Evolutionary conservation across 2,113 vertebrate genomes (phyloP).

Genomic region (Hippotragus niger): DNA sequence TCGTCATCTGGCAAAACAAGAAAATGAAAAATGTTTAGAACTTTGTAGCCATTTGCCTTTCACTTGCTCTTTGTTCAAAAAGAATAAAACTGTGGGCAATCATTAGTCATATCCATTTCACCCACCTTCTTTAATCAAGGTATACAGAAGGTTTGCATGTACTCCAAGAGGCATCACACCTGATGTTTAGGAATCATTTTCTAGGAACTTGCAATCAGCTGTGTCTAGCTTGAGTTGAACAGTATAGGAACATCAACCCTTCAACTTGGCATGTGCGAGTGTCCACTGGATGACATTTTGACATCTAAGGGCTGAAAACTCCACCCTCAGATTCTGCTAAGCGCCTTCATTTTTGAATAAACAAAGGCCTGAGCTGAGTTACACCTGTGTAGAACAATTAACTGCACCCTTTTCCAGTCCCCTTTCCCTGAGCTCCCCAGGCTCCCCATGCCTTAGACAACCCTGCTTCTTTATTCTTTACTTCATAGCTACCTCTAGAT

Average conservation of each 20-base stretch:
- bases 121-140: neutral
- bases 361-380: neutral
- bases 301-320: neutral
- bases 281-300: neutral
- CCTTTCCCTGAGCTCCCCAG: neutral
- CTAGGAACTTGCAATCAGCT: neutral
- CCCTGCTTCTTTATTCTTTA: neutral
- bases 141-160: neutral
- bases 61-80: neutral
- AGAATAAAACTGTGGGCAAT: neutral
- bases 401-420: neutral
- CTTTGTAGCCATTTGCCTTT: neutral
- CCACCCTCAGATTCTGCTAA: neutral
- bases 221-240: neutral
- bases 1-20: conserved; percentile 88
- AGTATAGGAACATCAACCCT: neutral
- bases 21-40: conserved; percentile 20
- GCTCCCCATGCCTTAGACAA: neutral
- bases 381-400: neutral
- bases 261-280: neutral
- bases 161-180: neutral
- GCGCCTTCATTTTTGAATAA: neutral
- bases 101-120: neutral
- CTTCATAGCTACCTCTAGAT: neutral
- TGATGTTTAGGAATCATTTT: neutral